Percentiles rank a stretch among this genome's conserved stretches.
Conservation (phyloP, 1,140 invertebrate genomes). For the Caenorhabditis tropicalis region DNA sequence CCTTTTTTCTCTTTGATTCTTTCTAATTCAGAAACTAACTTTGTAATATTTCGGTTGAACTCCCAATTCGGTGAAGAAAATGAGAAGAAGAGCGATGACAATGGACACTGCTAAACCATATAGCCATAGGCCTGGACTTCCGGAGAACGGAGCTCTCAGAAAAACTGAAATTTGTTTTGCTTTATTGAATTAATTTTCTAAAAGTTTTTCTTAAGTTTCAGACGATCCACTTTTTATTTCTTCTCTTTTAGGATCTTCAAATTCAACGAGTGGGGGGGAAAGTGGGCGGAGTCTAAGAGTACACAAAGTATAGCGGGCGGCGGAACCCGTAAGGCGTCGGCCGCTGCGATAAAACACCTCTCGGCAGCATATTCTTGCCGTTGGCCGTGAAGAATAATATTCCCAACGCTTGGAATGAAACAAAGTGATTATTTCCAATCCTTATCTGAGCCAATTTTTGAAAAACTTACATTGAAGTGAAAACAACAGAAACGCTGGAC, state of each 20-base stretch:
- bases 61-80: slow-evolving; percentile 48
- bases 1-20: too few relatives aligned
- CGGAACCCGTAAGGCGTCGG: slow-evolving; percentile 20
- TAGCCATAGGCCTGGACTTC: slow-evolving; percentile 53
- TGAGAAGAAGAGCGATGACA: slow-evolving; percentile 54
- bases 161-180: neutral
- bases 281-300: neutral
- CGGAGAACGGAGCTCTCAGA: neutral
- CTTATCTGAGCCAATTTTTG: slow-evolving; percentile 35
- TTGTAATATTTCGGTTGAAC: slow-evolving; percentile 34
- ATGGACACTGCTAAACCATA: slow-evolving; percentile 60
- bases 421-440: slow-evolving; percentile 11
- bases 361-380: neutral
- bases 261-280: neutral
- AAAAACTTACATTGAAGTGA: slow-evolving; percentile 53
- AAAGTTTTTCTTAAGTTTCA: neutral
- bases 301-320: neutral
- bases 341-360: neutral
- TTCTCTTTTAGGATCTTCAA: too few relatives aligned
- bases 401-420: slow-evolving; percentile 39
- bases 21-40: neutral
- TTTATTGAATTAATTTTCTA: neutral
- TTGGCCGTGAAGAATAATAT: slow-evolving; percentile 17
- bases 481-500: slow-evolving; percentile 74
- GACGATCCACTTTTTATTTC: too few relatives aligned